Conservation (phyloP, 1,140 invertebrate species). For the Magallana ariakensis region DNA sequence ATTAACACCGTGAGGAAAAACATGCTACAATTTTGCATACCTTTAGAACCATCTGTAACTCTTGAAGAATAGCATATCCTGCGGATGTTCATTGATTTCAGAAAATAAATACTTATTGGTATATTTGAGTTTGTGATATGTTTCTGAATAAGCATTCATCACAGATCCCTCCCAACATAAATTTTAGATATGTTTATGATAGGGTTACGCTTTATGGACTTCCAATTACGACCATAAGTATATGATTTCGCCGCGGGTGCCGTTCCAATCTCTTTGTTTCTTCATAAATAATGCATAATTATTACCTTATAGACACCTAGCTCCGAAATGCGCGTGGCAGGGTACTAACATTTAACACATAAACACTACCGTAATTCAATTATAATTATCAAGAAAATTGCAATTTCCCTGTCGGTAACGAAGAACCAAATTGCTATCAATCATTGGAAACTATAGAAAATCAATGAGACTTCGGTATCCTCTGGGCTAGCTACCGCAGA, state of each 20-base stretch:
- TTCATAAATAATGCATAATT: constrained; percentile 37
- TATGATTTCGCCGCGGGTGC: constrained; percentile 11
- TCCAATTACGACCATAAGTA: constrained; percentile 16
- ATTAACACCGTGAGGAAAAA: no score
- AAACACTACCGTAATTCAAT: constrained; percentile 31
- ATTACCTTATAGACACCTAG: constrained; percentile 5
- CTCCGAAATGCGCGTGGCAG: not conserved
- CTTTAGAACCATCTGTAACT: not conserved
- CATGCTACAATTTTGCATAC: not conserved
- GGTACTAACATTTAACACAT: constrained; percentile 5
- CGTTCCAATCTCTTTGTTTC: constrained; percentile 31
- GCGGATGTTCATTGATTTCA: not conserved
- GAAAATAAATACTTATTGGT: not conserved
- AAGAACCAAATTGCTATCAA: not conserved
- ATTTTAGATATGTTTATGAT: constrained; percentile 31
- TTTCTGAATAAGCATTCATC: not conserved
- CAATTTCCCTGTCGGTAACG: constrained; percentile 30
- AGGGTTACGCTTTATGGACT: constrained; percentile 22
- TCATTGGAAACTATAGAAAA: not conserved
- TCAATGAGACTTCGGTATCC: not conserved
- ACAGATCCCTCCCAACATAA: not conserved
- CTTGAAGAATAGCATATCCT: not conserved
- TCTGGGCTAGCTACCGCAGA: not conserved
- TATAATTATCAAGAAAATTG: constrained; percentile 38
- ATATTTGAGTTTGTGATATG: not conserved